These are phyloP conservation scores for Halyomorpha halys DNA, from an alignment of 1,140 invertebrate species.

Conservation along the genomic window DNA sequence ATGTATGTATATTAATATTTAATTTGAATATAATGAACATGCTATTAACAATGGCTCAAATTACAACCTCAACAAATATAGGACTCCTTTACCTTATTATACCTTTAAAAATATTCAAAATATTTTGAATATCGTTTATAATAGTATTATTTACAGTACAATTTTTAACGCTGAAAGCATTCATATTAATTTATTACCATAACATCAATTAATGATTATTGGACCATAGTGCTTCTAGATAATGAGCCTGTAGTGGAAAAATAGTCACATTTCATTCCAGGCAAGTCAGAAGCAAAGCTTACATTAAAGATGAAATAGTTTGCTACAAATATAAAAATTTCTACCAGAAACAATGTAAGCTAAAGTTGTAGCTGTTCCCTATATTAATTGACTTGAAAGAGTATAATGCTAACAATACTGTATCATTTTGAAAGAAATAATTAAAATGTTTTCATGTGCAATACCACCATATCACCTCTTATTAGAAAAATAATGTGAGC, in stretches of 20 bases:
- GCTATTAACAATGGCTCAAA: neutral
- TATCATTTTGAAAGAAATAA: constrained; percentile 2
- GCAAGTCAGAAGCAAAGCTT: constrained; percentile 14
- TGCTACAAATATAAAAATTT: constrained; percentile 1
- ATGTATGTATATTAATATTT: too few species aligned
- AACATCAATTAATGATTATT: neutral
- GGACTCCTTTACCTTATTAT: constrained; percentile 19
- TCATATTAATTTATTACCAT: neutral
- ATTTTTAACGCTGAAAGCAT: constrained; percentile 11
- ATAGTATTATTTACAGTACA: constrained; percentile 16
- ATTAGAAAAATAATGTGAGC: constrained; percentile 16
- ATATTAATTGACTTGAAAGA: constrained; percentile 30
- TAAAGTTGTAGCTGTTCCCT: constrained; percentile 26
- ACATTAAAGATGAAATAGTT: neutral
- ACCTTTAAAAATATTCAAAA: constrained; percentile 20
- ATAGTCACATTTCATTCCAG: neutral
- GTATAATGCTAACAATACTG: constrained; percentile 8
- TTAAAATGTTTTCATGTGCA: neutral
- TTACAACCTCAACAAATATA: constrained; percentile 24
- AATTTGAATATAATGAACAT: neutral
- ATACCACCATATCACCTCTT: neutral
- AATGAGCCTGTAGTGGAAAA: neutral
- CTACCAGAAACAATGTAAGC: constrained; percentile 12
- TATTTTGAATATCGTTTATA: constrained; percentile 13
- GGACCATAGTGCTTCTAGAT: neutral